Percentiles rank a stretch among this genome's conserved stretches.
phyloP scores from a whole-genome alignment of 2,888 invertebrate species.

The Ophion ventricosus region DNA sequence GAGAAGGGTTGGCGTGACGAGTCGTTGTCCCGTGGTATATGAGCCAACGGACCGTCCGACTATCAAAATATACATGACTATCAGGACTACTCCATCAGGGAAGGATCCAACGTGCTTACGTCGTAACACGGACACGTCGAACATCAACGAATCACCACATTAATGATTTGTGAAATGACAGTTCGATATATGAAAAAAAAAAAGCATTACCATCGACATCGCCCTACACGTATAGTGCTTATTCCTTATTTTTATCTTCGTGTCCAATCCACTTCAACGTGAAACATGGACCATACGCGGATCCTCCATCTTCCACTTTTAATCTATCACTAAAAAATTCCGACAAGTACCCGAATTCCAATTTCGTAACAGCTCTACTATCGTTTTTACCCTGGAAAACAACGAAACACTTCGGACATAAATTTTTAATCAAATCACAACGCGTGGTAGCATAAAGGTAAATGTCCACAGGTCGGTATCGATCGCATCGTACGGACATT shows the following conservation, averaged over 20 bases:
- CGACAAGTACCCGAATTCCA: too few relatives aligned
- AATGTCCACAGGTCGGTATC: too few relatives aligned
- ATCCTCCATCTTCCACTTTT: too few relatives aligned
- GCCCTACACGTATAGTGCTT: neutral
- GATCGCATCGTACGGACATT: too few relatives aligned
- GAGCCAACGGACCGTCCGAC: conserved; percentile 43
- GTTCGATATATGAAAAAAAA: neutral
- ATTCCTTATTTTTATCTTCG: neutral
- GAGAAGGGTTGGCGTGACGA: conserved; percentile 46
- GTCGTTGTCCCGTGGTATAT: conserved; percentile 54
- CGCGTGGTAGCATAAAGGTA: too few relatives aligned
- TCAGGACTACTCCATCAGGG: conserved; percentile 6
- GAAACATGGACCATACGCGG: too few relatives aligned
- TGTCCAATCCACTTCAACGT: neutral
- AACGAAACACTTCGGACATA: too few relatives aligned
- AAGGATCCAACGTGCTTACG: neutral
- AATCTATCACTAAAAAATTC: too few relatives aligned
- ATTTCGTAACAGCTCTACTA: too few relatives aligned
- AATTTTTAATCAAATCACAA: too few relatives aligned
- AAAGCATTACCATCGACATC: neutral
- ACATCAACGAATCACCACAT: neutral
- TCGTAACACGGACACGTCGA: conserved; percentile 1
- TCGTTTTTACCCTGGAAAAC: too few relatives aligned
- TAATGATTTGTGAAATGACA: neutral
- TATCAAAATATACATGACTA: conserved; percentile 53